These are phyloP conservation scores for Peribatodes rhomboidaria DNA, from an alignment of 2,888 invertebrate genomes.

Conservation along the genomic window DNA sequence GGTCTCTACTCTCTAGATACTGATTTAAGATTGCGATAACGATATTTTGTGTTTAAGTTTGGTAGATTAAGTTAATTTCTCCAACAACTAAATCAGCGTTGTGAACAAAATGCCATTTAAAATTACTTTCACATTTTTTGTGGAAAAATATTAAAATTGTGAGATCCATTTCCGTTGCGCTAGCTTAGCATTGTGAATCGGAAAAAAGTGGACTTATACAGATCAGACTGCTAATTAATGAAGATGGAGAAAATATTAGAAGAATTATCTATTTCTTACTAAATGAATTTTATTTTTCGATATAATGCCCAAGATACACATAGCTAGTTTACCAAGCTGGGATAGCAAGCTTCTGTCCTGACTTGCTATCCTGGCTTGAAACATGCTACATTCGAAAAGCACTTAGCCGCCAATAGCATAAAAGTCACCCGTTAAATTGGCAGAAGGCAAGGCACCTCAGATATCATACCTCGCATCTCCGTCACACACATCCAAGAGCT, in stretches of 20 bases:
- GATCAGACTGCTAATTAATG: constrained; percentile 7
- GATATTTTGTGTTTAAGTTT: no score
- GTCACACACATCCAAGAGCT: constrained; percentile 58
- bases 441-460: constrained; percentile 35
- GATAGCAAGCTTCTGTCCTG: no score
- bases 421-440: constrained; percentile 13
- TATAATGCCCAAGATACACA: no score
- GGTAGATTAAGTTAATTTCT: background rate
- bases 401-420: background rate
- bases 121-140: background rate
- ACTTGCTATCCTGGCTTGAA: no score
- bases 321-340: no score
- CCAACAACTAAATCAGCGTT: background rate
- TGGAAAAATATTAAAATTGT: background rate
- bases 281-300: no score
- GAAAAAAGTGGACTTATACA: background rate
- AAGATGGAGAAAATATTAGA: constrained; percentile 24
- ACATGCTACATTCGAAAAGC: background rate
- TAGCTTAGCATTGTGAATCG: background rate
- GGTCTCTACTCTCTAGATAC: no score
- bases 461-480: constrained; percentile 53
- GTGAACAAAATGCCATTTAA: background rate
- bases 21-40: no score
- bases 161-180: background rate
- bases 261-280: constrained; percentile 41